phyloP scores from a whole-genome alignment of 1,140 invertebrate species.

The Carcinoscorpius rotundicauda region DNA sequence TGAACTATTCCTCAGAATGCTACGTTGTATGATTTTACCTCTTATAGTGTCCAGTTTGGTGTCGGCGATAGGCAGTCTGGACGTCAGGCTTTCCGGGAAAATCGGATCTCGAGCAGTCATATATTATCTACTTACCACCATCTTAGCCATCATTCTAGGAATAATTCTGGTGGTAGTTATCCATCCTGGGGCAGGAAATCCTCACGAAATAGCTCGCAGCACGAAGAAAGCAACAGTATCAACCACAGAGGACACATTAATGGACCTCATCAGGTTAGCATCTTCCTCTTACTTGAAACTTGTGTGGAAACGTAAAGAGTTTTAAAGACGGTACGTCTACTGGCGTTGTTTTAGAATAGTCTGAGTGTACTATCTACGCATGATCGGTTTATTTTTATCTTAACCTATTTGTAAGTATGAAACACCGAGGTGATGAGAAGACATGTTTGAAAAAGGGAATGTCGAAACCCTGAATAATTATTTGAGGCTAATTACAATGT shows the following conservation, averaged over 20 bases:
- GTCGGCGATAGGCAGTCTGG: constrained; percentile 20
- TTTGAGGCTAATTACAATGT: no score
- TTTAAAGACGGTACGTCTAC: no score
- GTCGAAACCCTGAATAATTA: no score
- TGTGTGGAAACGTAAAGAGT: no score
- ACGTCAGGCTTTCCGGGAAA: constrained; percentile 21
- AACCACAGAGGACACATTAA: background rate
- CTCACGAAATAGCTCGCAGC: background rate
- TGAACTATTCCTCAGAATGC: constrained; percentile 39
- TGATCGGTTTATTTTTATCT: no score
- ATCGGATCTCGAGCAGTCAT: constrained; percentile 36
- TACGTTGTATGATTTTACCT: constrained; percentile 41
- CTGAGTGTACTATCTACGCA: no score
- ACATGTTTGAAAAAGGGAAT: no score
- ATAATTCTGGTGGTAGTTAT: constrained; percentile 38
- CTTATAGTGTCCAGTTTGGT: constrained; percentile 39
- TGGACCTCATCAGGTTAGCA: background rate
- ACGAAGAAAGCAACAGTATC: background rate
- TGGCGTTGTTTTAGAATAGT: no score
- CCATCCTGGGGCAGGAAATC: constrained; percentile 32
- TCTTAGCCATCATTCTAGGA: constrained; percentile 38
- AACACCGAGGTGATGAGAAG: no score
- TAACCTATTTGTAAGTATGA: no score
- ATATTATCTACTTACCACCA: constrained; percentile 39
- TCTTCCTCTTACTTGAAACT: no score